Evolutionary conservation across 1,140 invertebrate species (phyloP).

Genomic region (Vanessa atalanta): DNA sequence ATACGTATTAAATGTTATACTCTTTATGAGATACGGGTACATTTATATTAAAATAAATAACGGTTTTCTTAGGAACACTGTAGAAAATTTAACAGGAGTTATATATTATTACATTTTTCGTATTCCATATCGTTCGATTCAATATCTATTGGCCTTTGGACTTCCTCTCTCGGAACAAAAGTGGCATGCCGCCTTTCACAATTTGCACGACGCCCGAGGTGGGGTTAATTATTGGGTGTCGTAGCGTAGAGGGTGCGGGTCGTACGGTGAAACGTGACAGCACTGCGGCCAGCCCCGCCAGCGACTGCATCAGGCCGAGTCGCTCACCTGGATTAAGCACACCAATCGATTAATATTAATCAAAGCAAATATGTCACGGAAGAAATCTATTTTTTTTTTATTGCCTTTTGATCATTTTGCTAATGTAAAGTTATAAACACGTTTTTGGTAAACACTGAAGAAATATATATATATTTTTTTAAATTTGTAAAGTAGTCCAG

Average conservation of each 20-base stretch:
- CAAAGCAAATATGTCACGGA: not conserved
- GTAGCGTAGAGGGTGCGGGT: constrained; percentile 35
- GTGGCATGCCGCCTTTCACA: constrained; percentile 23
- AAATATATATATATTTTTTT: too few species aligned
- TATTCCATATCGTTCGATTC: not conserved
- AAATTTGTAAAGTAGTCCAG: too few species aligned
- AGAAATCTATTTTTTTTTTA: too few species aligned
- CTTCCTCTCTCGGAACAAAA: constrained; percentile 21
- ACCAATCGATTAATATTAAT: not conserved
- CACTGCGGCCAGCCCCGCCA: constrained; percentile 49
- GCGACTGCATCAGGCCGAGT: constrained; percentile 46
- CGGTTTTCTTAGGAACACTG: too few species aligned
- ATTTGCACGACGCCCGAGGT: constrained; percentile 22
- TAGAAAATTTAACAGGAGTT: too few species aligned
- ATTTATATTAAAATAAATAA: too few species aligned
- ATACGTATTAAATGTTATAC: too few species aligned
- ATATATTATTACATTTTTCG: too few species aligned
- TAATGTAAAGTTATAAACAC: too few species aligned
- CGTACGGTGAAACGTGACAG: constrained; percentile 42
- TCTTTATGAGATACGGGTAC: too few species aligned
- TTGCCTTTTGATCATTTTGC: too few species aligned
- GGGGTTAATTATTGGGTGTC: constrained; percentile 2
- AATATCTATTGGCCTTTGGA: not conserved
- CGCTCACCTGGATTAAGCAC: constrained; percentile 29
- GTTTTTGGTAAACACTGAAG: too few species aligned